Percentiles rank a stretch among this genome's conserved stretches.
These are phyloP conservation scores for Pachyuromys duprasi DNA, from an alignment of 2,797 vertebrate species.

Conservation along the genomic window DNA sequence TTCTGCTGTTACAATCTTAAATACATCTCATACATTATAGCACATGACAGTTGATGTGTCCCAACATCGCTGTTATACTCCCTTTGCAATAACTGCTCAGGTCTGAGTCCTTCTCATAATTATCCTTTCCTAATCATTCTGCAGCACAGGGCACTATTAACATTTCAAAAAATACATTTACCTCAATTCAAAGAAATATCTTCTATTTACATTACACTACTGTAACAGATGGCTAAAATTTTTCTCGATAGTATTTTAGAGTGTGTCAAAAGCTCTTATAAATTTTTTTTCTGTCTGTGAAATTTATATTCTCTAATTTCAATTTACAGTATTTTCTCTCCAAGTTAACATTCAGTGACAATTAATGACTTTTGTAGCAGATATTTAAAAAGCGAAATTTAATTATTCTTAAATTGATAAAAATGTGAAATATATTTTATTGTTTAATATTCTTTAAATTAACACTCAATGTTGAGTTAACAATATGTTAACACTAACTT, in stretches of 20 bases:
- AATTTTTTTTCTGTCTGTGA: neutral
- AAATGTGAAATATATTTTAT: neutral
- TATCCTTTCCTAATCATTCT: neutral
- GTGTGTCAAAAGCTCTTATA: neutral
- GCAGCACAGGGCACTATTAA: neutral
- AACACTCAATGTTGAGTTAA: neutral
- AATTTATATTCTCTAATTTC: neutral
- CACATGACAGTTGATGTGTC: neutral
- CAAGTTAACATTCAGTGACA: neutral
- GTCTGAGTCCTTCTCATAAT: neutral
- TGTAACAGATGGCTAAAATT: neutral
- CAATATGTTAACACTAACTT: neutral
- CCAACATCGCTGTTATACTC: neutral
- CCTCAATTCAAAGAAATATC: neutral
- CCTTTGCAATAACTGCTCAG: neutral
- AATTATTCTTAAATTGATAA: neutral
- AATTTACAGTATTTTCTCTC: neutral
- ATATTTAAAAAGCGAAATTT: neutral
- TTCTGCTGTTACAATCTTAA: neutral
- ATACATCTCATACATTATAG: neutral
- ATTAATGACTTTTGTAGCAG: neutral
- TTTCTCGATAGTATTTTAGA: neutral
- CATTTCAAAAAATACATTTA: neutral
- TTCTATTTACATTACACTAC: neutral
- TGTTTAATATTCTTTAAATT: neutral